Evolutionary conservation across 2,113 vertebrate genomes (phyloP), one percentile per base, ranked within the genome.

Genomic region (Emydura subglobosa): DNA sequence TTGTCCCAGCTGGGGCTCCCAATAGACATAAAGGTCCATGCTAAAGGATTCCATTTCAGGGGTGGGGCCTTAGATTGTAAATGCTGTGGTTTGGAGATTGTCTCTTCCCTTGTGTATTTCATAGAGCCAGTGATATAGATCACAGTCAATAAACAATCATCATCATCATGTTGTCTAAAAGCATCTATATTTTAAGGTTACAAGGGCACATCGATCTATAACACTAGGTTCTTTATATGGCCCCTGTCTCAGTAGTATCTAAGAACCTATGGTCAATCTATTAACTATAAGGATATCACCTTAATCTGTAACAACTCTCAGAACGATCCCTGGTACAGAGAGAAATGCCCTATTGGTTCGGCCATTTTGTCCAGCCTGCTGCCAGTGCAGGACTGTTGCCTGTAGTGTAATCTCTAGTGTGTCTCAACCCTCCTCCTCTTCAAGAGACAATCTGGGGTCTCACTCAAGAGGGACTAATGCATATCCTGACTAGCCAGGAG

Each of bases 61-160:
- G n/a, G 54, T 21, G 49, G 81, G 47, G 59, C 57, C 92, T 53
- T 85, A 65, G 79, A 79, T 49, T 86, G 44, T 87, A 90, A 78
- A 95, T 55, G 21, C 7, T 79, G 42, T 54, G 11, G 82, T 10
- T 53, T 3, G 21, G 10, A 49, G 25, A 53, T 42, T 42, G 13
- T 1, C 0, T 54, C 51, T 49, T 1, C 0, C 47, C 51, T 53
- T 54, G 50, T 0, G 0, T 78, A 79, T 29, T 68, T 91, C 53
- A 39, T 49, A 24, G 0, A 92, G 85, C 39, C 21, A 72, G 39
- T 59, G 90, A 82, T 22, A 85, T 88, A 74, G 84, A 10, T 0
- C 82, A 55, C 79, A 86, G 29, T 94, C 65, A 79, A 54, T 57
- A 85, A 94, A 89, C 27, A 87, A 27, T 51, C 21, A 49, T 42